Base-by-base conservation (phyloP, 2,888 invertebrate genomes). In the Drosophila lacicola region DNA sequence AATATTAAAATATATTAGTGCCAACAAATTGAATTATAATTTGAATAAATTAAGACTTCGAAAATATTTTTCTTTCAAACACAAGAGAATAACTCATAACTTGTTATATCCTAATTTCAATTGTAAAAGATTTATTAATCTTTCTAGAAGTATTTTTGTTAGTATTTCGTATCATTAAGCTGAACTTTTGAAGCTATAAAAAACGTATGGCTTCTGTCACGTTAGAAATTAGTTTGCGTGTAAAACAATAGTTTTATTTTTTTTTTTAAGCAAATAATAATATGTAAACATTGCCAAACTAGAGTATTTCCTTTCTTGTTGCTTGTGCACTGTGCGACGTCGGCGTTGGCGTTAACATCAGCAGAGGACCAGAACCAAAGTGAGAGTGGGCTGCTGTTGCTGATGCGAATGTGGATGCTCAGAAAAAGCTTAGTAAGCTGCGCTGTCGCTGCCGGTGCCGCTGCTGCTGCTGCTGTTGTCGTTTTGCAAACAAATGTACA, bases 371-470 rank as follows among this genome's bases (percentile, higher is more conserved):
- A 44, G 14, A 58, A 33, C 53, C 58, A 57, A 74, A 76, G 74
- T 70, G 79, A 79, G 77, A 77, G 77, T 77, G 75, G 74, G 74
- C 68, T 60, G 74, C 62, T 65, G 70, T 50, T 61, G 73, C 37
- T 63, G 63, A 66, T 76, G 66, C 69, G 74, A 74, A 76, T 78
- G 50, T 78, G 74, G 75, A 77, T 75, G 77, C 80, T 82, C 72
- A 84, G 82, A 71, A 88, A 83, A 83, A 83, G 83, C 83, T 83
- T 88, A 88, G 78, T 72, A 77, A 77, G 80, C 88, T 73, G 80
- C 82, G 86, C 78, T 80, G 88, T 49, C 49, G 56, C 46, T 47
- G 66, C 37, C 39, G 41, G 66, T 60, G 63, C 34, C 19, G 61
- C 69, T 64, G 50, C 17, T 33, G 61, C 69, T 64, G 50, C 17